These are phyloP conservation scores for Incurvaria masculella DNA, from an alignment of 2,888 invertebrate species.

Conservation along the genomic window DNA sequence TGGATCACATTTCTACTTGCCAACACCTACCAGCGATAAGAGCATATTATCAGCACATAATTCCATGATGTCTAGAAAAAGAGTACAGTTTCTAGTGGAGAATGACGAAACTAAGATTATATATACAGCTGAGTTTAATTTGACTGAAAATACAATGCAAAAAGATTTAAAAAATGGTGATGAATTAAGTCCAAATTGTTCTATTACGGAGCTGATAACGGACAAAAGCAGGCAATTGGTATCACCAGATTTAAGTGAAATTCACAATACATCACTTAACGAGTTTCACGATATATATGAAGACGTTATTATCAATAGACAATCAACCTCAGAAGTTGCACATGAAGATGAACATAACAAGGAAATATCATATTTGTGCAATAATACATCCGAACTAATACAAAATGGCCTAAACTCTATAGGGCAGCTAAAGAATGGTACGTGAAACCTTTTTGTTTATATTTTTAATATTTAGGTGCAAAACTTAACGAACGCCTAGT, in stretches of 20 bases:
- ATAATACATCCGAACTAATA: too few species aligned
- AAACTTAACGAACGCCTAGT: too few species aligned
- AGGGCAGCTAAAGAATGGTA: too few species aligned
- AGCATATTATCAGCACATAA: conserved; percentile 25
- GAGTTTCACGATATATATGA: conserved; percentile 16
- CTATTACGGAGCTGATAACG: background rate
- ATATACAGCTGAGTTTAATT: conserved; percentile 47
- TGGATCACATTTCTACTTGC: conserved; percentile 62
- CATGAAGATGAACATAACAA: too few species aligned
- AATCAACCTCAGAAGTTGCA: conserved; percentile 16
- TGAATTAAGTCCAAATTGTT: conserved; percentile 14
- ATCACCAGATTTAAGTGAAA: background rate
- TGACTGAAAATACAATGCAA: conserved; percentile 31
- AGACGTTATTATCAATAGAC: conserved; percentile 19
- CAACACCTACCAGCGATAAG: conserved; percentile 47
- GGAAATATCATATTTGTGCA: too few species aligned
- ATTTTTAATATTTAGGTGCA: too few species aligned
- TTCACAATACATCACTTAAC: background rate
- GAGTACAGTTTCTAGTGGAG: conserved; percentile 70
- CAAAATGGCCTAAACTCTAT: too few species aligned
- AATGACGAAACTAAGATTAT: conserved; percentile 54
- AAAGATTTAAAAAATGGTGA: background rate
- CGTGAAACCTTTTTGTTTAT: too few species aligned
- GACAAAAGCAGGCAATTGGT: background rate
- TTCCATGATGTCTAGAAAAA: conserved; percentile 53